Percentiles rank a stretch among this genome's conserved stretches.
These are phyloP conservation scores for Forbesichthys agassizii DNA, from an alignment of 2,113 vertebrate genomes.

Conservation along the genomic window DNA sequence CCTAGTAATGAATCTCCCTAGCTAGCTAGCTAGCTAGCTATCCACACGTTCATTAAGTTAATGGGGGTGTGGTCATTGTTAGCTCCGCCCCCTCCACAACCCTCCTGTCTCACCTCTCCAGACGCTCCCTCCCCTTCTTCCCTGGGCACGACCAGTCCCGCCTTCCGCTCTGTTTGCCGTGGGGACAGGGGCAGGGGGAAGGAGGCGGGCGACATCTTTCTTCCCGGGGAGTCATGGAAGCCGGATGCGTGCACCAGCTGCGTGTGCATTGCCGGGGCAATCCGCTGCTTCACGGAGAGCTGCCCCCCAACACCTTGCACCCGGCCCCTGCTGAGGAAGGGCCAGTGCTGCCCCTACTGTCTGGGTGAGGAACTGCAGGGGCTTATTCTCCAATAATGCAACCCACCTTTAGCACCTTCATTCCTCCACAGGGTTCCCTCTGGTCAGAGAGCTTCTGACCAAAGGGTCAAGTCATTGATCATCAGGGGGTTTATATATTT, in stretches of 20 bases:
- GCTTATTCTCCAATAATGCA: too few relatives aligned
- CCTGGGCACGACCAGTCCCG: constrained; percentile 75
- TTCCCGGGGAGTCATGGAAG: constrained; percentile 91
- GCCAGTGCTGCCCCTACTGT: constrained; percentile 91
- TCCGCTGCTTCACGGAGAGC: constrained; percentile 87
- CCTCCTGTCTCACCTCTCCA: background rate
- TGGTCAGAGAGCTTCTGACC: too few relatives aligned
- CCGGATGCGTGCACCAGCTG: constrained; percentile 90
- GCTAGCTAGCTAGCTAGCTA: too few relatives aligned
- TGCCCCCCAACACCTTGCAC: constrained; percentile 85
- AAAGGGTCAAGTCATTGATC: too few relatives aligned
- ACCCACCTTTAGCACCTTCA: too few relatives aligned
- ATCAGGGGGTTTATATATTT: too few relatives aligned
- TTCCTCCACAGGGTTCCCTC: too few relatives aligned
- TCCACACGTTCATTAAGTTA: too few relatives aligned
- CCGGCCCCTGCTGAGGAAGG: constrained; percentile 86
- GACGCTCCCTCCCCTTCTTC: background rate
- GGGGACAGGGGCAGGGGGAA: constrained; percentile 81
- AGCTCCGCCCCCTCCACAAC: background rate
- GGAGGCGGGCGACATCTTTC: constrained; percentile 88
- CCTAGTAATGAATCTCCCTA: too few relatives aligned
- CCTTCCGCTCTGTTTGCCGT: constrained; percentile 67
- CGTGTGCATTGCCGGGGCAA: constrained; percentile 82
- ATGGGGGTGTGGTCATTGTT: too few relatives aligned
- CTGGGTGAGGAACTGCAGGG: constrained; percentile 76